Evolutionary conservation across 1,140 invertebrate genomes (phyloP).

Genomic region (Scaptomyza hsui): DNA sequence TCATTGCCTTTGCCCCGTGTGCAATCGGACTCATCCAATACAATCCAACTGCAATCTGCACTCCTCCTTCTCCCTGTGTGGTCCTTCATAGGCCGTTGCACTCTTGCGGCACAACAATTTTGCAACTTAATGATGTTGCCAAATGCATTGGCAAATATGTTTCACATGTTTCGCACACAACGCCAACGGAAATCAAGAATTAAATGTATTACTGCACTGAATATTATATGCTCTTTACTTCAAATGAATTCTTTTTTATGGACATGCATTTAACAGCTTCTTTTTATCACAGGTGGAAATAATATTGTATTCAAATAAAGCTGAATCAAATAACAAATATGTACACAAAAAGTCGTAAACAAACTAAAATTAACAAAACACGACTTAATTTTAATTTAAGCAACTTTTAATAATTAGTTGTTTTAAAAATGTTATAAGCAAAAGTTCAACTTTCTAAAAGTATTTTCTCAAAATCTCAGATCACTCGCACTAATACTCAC

Average conservation of each 20-base stretch:
- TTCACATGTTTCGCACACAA: slow-evolving; percentile 51
- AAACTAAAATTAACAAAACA: no score
- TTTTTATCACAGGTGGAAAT: no score
- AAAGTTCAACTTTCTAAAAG: no score
- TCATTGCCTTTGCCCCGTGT: slow-evolving; percentile 60
- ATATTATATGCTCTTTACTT: slow-evolving; percentile 12
- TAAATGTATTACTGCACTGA: background rate
- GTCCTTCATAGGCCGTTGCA: slow-evolving; percentile 77
- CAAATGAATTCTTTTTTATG: background rate
- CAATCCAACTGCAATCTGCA: slow-evolving; percentile 5
- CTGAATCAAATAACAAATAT: no score
- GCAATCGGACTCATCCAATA: slow-evolving; percentile 5
- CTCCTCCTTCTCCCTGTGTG: slow-evolving; percentile 14
- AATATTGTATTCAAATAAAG: no score
- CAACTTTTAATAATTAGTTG: no score
- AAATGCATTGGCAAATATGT: slow-evolving; percentile 79
- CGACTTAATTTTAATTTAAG: no score
- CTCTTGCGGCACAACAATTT: slow-evolving; percentile 63
- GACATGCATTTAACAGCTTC: background rate
- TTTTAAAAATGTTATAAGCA: no score
- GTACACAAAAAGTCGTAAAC: no score
- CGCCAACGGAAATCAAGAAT: slow-evolving; percentile 23
- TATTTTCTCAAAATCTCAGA: no score
- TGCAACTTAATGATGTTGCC: slow-evolving; percentile 79
- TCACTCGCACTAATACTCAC: no score